These are phyloP conservation scores for Chrysogorgia sp. DNA, from an alignment of 92 coral and sea anemone genomes.

Conservation along the genomic window DNA sequence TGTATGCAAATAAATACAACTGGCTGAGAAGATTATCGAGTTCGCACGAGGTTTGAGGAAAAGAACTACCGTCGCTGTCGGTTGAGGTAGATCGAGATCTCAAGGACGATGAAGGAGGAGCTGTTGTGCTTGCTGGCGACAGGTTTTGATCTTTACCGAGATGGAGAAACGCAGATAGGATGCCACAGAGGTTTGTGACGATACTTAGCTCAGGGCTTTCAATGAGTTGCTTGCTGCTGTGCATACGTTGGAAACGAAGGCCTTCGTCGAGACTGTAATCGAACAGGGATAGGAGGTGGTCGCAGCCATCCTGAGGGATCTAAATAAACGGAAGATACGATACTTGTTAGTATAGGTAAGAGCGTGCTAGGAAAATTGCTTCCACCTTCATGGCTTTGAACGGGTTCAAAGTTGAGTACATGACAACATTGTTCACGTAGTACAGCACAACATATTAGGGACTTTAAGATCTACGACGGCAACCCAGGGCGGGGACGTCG, in stretches of 20 bases:
- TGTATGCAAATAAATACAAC: constrained; percentile 84
- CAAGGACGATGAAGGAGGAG: background rate
- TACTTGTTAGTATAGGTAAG: background rate
- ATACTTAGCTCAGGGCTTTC: constrained; percentile 75
- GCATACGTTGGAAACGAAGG: constrained; percentile 65
- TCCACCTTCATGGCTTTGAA: no score
- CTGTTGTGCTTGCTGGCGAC: background rate
- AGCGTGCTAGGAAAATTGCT: no score
- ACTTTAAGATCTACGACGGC: no score
- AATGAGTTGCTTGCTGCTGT: constrained; percentile 66
- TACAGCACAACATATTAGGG: no score
- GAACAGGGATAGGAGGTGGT: constrained; percentile 68
- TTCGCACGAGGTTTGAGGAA: constrained; percentile 70
- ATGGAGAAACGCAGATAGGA: constrained; percentile 73
- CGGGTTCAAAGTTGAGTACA: no score
- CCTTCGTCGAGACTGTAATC: constrained; percentile 78
- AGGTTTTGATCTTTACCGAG: background rate
- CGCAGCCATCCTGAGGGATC: constrained; percentile 67
- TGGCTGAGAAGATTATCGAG: constrained; percentile 68
- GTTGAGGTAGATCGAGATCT: constrained; percentile 57
- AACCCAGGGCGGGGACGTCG: no score
- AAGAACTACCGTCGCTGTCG: constrained; percentile 42
- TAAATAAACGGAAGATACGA: constrained; percentile 10
- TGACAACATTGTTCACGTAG: no score
- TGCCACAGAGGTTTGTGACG: constrained; percentile 73